phyloP scores from a whole-genome alignment of 2,888 invertebrate genomes.

The Branchipolynoe longqiensis region DNA sequence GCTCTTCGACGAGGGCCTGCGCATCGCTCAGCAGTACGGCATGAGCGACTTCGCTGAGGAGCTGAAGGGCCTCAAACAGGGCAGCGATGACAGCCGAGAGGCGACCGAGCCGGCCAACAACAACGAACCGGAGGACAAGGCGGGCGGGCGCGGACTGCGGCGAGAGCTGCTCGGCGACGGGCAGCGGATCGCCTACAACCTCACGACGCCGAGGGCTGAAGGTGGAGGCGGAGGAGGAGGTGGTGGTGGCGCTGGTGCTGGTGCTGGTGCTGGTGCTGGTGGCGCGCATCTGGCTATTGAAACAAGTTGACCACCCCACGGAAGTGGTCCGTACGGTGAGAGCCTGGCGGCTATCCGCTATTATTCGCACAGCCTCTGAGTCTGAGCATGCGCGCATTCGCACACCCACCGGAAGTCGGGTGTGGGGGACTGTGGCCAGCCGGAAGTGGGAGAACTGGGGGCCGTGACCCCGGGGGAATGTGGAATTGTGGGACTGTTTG shows the following conservation, averaged over 20 bases:
- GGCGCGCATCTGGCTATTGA: conserved; percentile 41
- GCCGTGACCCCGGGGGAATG: too few relatives aligned
- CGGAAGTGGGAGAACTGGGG: too few relatives aligned
- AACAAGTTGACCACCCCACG: conserved; percentile 44
- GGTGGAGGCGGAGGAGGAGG: too few relatives aligned
- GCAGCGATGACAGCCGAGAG: conserved; percentile 37
- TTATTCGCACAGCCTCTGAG: conserved; percentile 11
- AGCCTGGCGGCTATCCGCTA: neutral
- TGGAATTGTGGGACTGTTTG: too few relatives aligned
- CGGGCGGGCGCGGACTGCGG: too few relatives aligned
- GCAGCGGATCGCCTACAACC: neutral
- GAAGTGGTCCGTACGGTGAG: neutral
- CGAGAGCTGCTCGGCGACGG: neutral
- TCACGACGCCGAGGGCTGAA: too few relatives aligned
- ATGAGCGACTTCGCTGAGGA: conserved; percentile 79
- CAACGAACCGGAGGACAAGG: conserved; percentile 43
- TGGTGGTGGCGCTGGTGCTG: too few relatives aligned
- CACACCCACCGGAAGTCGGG: too few relatives aligned
- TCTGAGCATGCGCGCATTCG: too few relatives aligned
- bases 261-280: too few relatives aligned
- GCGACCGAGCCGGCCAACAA: conserved; percentile 20
- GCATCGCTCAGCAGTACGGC: conserved; percentile 82
- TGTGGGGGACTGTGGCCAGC: too few relatives aligned
- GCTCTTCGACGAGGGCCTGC: conserved; percentile 83
- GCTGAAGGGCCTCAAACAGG: conserved; percentile 69